Base-by-base conservation (phyloP, 1,140 invertebrate genomes). In the Dendroctonus valens region DNA sequence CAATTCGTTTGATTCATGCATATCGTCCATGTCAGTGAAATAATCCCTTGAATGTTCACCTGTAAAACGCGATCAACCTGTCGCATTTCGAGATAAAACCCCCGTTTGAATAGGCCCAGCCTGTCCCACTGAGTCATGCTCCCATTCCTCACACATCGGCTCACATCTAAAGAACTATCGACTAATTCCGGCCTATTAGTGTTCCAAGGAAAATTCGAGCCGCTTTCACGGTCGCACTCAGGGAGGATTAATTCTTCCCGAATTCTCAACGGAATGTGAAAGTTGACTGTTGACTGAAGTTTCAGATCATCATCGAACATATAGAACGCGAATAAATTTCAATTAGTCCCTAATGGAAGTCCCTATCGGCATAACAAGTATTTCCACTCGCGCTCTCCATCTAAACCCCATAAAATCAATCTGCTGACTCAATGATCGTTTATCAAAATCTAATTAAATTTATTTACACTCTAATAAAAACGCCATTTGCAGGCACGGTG, bases 361-460 rank as follows among this genome's bases (percentile, higher is more conserved):
- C 26, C 11, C 26, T 8, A 37, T 52, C 39, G 37, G 6, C 5
- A 52, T 52, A 26, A 63, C 61, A 63, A 42, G 61, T 6, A 11
- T 54, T 53, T 65, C 14, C 62, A 65, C 52, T 65, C 39, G 14
- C 54, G n/a, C 53, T 26, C 26, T 50, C 42, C 38, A 57, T 65
- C 54, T 41, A 57, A 57, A n/a, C 41, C 41, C 54, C 53, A 57
- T 65, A 42, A 53, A 55, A 63, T 63, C 61, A 55, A 61, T 61
- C 49, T 61, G 41, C 26, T 48, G 46, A 58, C 42, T 58, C 49
- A 50, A 55, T 58, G 62, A 57, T 65, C 62, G 55, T 66, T 60
- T 66, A 66, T 66, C 64, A 66, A 60, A 66, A 66, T 54, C 38
- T 66, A 66, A 66, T 66, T 66, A 66, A 66, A 66, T 59, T 66